Percentiles rank a stretch among this genome's conserved stretches.
phyloP scores from a whole-genome alignment of 1,140 invertebrate species.

The Zophobas morio region DNA sequence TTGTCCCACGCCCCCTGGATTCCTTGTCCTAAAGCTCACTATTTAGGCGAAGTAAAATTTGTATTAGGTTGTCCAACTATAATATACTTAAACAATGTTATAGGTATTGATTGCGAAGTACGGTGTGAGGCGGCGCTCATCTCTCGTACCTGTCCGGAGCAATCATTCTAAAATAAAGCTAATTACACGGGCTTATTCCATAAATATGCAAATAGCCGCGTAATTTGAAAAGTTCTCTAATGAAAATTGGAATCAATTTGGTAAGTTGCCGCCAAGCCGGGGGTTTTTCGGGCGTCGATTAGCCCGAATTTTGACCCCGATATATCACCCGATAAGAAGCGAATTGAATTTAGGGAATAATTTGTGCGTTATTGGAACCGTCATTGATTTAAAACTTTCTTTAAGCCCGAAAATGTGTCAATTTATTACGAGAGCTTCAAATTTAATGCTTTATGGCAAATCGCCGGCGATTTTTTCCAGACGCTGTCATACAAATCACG shows the following conservation, averaged over 20 bases:
- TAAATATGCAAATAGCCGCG: constrained; percentile 32
- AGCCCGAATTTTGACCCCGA: constrained; percentile 6
- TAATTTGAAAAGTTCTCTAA: constrained; percentile 39
- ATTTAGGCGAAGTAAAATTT: no score
- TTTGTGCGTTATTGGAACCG: constrained; percentile 33
- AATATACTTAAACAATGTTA: no score
- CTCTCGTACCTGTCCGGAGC: constrained; percentile 10
- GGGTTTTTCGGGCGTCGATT: not conserved
- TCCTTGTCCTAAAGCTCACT: no score
- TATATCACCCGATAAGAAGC: constrained; percentile 32
- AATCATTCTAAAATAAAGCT: constrained; percentile 18
- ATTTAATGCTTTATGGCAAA: constrained; percentile 40
- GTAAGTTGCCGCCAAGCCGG: not conserved
- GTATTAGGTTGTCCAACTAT: no score
- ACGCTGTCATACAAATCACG: constrained; percentile 30
- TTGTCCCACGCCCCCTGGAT: no score
- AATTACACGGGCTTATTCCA: constrained; percentile 32
- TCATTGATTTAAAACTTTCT: constrained; percentile 42
- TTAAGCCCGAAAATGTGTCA: constrained; percentile 40
- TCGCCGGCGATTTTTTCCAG: constrained; percentile 25
- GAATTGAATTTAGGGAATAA: constrained; percentile 40
- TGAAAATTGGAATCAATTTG: constrained; percentile 42
- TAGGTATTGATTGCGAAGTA: no score
- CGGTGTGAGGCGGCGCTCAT: not conserved
- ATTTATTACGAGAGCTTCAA: constrained; percentile 33